Evolutionary conservation across 2,888 invertebrate genomes (phyloP), one percentile per base, ranked within the genome.

Genomic region (Desoria tigrina): DNA sequence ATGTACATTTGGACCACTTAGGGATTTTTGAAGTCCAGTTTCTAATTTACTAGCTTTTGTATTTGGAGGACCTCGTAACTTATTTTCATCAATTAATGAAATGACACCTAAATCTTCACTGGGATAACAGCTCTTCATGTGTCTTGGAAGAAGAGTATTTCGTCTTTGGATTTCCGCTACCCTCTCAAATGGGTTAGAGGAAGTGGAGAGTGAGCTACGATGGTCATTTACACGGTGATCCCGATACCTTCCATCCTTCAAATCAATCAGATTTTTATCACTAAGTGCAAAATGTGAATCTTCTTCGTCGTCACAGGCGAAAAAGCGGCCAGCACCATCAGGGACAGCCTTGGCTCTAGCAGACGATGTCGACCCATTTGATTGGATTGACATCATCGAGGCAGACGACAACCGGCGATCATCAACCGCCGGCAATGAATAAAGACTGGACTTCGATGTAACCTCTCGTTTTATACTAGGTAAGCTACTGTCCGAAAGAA

Each of bases 261-360:
- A 71, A 61, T 83, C 83, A 1, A 80, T 84, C 69, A 93, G 83
- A 78, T 88, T 90, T 57, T 88, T 88, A 73, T 89, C 90, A 79
- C 91, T 90, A 78, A 92, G 92, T 51, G 89, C 83, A 78, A 92
- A 92, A n/a, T 50, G 54, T 21, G 21, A n/a, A 51, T 89, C 90
- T 74, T 90, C 90, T 78, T 93, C 93, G 77, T 93, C 93, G 54
- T 91, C 92, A 86, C 89, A 88, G 76, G 86, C 84, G 26, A 89
- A 81, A 72, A 84, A 84, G 50, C 77, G 76, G 18, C 78, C 79
- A 74, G 73, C 60, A 74, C 74, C 73, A 16, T 61, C 65, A 2
- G 74, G 74, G 18, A 75, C 72, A 24, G 60, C 72, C 61, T 72
- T 73, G 0, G 65, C 65, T 61, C 71, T 70, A 0, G 63, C 68